Evolutionary conservation across 2,888 invertebrate genomes (phyloP).

Genomic region (Acrobeloides nanus): DNA sequence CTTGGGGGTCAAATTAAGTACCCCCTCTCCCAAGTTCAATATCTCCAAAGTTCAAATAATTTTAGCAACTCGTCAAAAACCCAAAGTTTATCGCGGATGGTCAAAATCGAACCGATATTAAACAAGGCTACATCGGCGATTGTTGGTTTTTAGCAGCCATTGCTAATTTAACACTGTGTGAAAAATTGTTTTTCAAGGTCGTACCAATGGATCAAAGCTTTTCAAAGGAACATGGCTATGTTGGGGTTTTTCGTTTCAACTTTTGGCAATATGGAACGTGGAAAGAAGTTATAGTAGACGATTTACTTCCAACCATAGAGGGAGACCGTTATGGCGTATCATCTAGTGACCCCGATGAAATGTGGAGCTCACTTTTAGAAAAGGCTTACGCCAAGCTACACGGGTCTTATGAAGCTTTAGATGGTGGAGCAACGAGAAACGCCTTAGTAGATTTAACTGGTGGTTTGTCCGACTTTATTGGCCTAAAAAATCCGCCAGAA

Average conservation of each 20-base stretch:
- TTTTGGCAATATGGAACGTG: constrained; percentile 89
- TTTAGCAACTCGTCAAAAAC: constrained; percentile 71
- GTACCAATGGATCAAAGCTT: constrained; percentile 89
- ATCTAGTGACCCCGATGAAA: constrained; percentile 79
- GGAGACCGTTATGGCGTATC: constrained; percentile 76
- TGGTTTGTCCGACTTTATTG: constrained; percentile 62
- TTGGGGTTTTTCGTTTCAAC: constrained; percentile 56
- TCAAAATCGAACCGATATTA: constrained; percentile 91
- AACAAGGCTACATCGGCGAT: constrained; percentile 61
- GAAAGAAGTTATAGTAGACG: constrained; percentile 64
- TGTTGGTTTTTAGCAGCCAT: constrained; percentile 63
- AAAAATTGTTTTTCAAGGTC: constrained; percentile 81
- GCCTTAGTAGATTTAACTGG: constrained; percentile 96
- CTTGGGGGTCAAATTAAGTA: too few relatives aligned
- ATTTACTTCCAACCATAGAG: constrained; percentile 72
- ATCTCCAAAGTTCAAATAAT: too few relatives aligned
- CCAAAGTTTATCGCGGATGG: constrained; percentile 89
- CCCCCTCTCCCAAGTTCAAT: too few relatives aligned
- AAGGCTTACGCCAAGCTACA: constrained; percentile 81
- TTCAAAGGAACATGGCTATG: constrained; percentile 68
- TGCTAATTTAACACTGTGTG: constrained; percentile 81
- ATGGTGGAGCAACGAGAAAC: constrained; percentile 93
- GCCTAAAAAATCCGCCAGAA: constrained; percentile 66
- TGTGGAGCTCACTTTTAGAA: constrained; percentile 88
- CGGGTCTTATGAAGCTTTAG: constrained; percentile 79